Evolutionary conservation across 1,140 invertebrate species (phyloP).

Genomic region (Mylabris phalerata): DNA sequence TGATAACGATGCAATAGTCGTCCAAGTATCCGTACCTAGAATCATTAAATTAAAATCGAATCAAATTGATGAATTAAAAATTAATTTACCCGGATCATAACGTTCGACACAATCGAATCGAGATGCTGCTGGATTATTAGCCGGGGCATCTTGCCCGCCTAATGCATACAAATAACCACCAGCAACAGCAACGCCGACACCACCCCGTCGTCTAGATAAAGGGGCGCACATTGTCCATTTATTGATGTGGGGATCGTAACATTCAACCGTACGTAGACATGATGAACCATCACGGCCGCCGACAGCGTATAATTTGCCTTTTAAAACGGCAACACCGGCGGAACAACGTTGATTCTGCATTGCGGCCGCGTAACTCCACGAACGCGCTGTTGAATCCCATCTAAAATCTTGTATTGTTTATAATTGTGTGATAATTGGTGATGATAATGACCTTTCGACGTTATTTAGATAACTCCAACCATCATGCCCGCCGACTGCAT

Average conservation of each 20-base stretch:
- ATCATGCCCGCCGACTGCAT: slow-evolving; percentile 92
- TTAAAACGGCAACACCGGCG: slow-evolving; percentile 81
- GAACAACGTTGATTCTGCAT: slow-evolving; percentile 83
- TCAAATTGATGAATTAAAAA: background rate
- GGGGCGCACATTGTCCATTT: slow-evolving; percentile 82
- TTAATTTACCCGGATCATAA: slow-evolving; percentile 52
- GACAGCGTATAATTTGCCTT: slow-evolving; percentile 81
- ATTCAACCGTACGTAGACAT: slow-evolving; percentile 86
- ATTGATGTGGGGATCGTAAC: slow-evolving; percentile 86
- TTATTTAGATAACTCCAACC: slow-evolving; percentile 92
- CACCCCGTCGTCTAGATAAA: slow-evolving; percentile 82
- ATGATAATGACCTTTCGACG: slow-evolving; percentile 61
- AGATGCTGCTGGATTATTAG: slow-evolving; percentile 72
- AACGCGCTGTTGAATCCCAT: slow-evolving; percentile 78
- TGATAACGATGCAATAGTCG: slow-evolving; percentile 79
- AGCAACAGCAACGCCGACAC: slow-evolving; percentile 78
- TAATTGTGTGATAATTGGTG: background rate
- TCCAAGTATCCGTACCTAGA: slow-evolving; percentile 74
- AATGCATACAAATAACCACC: slow-evolving; percentile 78
- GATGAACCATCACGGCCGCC: slow-evolving; percentile 88
- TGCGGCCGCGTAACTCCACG: slow-evolving; percentile 82
- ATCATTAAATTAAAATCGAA: slow-evolving; percentile 3
- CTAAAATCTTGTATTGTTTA: slow-evolving; percentile 34
- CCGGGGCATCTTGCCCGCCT: slow-evolving; percentile 85
- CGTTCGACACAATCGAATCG: slow-evolving; percentile 89